Percentiles rank a stretch among this genome's conserved stretches.
Conservation (phyloP, 2,113 vertebrate genomes). For the Prochilodus magdalenae region DNA sequence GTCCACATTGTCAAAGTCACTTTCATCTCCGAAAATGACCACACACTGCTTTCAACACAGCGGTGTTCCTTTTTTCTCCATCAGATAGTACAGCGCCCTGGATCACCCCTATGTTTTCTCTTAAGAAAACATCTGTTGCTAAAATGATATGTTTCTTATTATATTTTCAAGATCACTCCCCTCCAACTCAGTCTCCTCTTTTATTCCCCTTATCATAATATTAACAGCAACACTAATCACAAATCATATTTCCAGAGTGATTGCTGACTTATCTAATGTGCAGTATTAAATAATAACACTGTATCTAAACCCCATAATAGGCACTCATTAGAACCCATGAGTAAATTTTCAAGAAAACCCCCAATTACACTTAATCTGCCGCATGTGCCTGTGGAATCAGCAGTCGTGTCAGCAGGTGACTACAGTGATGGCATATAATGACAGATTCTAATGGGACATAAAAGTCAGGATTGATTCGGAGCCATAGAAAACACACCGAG, state of each 20-base stretch:
- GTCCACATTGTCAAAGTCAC: slow-evolving; percentile 26
- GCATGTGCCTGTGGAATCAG: background rate
- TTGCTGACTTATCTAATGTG: background rate
- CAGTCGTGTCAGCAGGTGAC: slow-evolving; percentile 46
- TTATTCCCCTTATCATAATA: background rate
- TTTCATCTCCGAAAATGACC: slow-evolving; percentile 21
- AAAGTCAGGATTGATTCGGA: slow-evolving; percentile 72
- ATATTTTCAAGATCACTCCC: slow-evolving; percentile 7
- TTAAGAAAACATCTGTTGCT: background rate
- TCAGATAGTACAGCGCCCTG: slow-evolving; percentile 19
- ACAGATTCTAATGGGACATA: slow-evolving; percentile 68
- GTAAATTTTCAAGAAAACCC: background rate
- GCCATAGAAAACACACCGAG: slow-evolving; percentile 70
- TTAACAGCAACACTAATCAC: background rate
- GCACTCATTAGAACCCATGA: background rate
- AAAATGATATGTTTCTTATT: background rate
- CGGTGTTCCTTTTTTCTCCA: slow-evolving; percentile 18
- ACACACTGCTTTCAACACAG: slow-evolving; percentile 31
- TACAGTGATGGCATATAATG: slow-evolving; percentile 63
- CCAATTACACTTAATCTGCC: background rate
- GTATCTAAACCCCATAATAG: background rate
- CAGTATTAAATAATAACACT: background rate
- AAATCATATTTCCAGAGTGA: background rate
- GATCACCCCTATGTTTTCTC: slow-evolving; percentile 10
- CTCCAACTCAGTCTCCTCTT: background rate